A percentile compares a stretch with the other conserved stretches of the same genome.
Conservation (phyloP, 2,888 invertebrate species). For the Papilio elwesi region DNA sequence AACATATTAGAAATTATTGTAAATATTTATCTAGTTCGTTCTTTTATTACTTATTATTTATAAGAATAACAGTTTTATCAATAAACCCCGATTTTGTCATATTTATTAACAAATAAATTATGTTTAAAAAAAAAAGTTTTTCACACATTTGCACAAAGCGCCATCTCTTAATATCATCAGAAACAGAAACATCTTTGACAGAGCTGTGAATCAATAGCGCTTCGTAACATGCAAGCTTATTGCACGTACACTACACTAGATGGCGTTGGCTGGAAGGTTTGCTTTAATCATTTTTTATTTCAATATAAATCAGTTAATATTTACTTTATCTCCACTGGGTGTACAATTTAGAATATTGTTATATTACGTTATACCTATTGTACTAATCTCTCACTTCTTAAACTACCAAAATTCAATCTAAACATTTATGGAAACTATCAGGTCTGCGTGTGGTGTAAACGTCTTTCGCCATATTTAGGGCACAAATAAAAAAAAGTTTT, state of each 20-base stretch:
- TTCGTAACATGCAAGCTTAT: not conserved
- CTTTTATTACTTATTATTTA: not conserved
- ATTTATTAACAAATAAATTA: not conserved
- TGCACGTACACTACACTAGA: slow-evolving; percentile 12
- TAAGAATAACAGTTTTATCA: no score
- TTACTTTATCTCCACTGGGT: no score
- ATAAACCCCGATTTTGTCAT: no score
- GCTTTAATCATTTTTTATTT: no score
- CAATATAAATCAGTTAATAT: not conserved
- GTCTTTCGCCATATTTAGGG: no score
- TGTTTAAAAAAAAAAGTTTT: not conserved
- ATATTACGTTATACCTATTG: not conserved
- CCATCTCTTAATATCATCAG: not conserved
- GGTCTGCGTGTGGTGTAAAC: no score
- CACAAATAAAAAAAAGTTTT: no score
- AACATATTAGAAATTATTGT: no score
- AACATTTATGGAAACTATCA: no score
- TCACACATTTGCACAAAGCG: not conserved
- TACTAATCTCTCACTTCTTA: no score
- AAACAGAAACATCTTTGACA: not conserved
- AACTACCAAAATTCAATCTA: no score
- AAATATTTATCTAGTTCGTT: not conserved
- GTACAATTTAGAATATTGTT: not conserved
- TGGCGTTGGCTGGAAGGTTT: slow-evolving; percentile 7
- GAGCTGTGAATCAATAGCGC: not conserved